A percentile compares a stretch with the other conserved stretches of the same genome.
Evolutionary conservation across 2,888 invertebrate genomes (phyloP).

Genomic region (Panopea generosa): DNA sequence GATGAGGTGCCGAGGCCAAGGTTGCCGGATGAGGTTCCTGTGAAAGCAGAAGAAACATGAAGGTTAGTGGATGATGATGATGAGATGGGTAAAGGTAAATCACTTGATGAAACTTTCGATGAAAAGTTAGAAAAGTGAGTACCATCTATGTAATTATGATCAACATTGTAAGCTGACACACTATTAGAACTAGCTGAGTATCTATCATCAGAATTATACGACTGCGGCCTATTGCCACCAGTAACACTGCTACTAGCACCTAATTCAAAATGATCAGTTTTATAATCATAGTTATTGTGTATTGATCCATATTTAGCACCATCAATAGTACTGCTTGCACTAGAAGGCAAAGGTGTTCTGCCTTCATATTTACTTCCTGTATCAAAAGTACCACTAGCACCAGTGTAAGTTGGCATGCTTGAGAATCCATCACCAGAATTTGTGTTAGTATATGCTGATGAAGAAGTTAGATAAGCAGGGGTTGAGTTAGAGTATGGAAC

Average conservation of each 20-base stretch:
- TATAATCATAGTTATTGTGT: slow-evolving; percentile 7
- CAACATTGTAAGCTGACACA: slow-evolving; percentile 31
- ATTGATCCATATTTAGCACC: background rate
- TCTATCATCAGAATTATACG: slow-evolving; percentile 13
- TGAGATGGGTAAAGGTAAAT: slow-evolving; percentile 22
- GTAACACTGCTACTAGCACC: background rate
- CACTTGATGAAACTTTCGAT: slow-evolving; percentile 43
- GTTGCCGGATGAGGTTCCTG: slow-evolving; percentile 27
- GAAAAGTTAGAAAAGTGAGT: slow-evolving; percentile 58
- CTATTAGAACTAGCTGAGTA: slow-evolving; percentile 15
- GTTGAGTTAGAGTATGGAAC: slow-evolving; percentile 9
- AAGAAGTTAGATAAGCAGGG: background rate
- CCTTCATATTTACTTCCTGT: slow-evolving; percentile 25
- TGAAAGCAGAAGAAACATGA: slow-evolving; percentile 21
- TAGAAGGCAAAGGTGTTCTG: slow-evolving; percentile 10
- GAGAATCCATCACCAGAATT: slow-evolving; percentile 40
- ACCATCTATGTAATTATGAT: slow-evolving; percentile 52
- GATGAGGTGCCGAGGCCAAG: slow-evolving; percentile 46
- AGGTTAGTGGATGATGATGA: slow-evolving; percentile 40
- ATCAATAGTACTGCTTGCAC: background rate
- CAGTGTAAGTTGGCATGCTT: slow-evolving; percentile 40
- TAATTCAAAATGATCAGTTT: slow-evolving; percentile 13
- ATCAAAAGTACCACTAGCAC: slow-evolving; percentile 13
- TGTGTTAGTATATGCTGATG: slow-evolving; percentile 15
- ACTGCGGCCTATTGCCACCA: slow-evolving; percentile 2